These are phyloP conservation scores for Cryptotis parvus DNA, from an alignment of 2,113 vertebrate species.

Conservation along the genomic window DNA sequence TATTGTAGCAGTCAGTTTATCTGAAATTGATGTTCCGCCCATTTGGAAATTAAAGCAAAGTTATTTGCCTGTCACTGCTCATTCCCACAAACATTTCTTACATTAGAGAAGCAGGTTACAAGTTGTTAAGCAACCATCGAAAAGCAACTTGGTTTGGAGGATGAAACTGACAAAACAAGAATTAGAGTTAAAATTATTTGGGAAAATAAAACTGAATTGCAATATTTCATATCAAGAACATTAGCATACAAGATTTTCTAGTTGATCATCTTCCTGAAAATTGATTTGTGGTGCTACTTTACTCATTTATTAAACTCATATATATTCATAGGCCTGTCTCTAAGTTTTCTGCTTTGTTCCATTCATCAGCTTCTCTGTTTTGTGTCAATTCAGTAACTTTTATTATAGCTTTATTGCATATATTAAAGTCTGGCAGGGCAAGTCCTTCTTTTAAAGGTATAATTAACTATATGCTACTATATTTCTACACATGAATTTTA, in stretches of 20 bases:
- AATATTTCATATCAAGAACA: constrained; percentile 31
- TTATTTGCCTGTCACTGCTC: constrained; percentile 28
- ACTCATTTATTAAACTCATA: constrained; percentile 33
- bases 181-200: constrained; percentile 42
- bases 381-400: neutral
- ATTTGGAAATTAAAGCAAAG: constrained; percentile 53
- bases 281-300: neutral
- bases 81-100: constrained; percentile 53
- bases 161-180: constrained; percentile 48
- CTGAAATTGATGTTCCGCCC: constrained; percentile 39
- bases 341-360: neutral
- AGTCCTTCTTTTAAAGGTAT: constrained; percentile 28
- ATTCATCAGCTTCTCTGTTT: constrained; percentile 2
- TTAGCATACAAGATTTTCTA: neutral
- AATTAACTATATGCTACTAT: neutral
- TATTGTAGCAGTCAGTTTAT: neutral
- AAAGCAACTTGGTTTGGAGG: constrained; percentile 41
- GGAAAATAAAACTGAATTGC: constrained; percentile 43
- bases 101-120: neutral
- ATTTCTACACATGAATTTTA: constrained; percentile 25
- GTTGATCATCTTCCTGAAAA: constrained; percentile 15
- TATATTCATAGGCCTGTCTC: neutral
- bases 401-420: neutral
- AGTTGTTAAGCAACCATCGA: constrained; percentile 47
- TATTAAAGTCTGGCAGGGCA: neutral